Percentiles rank a stretch among this genome's conserved stretches.
These are phyloP conservation scores for Agonopterix alstromeriana DNA, from an alignment of 2,888 invertebrate genomes.

Conservation along the genomic window DNA sequence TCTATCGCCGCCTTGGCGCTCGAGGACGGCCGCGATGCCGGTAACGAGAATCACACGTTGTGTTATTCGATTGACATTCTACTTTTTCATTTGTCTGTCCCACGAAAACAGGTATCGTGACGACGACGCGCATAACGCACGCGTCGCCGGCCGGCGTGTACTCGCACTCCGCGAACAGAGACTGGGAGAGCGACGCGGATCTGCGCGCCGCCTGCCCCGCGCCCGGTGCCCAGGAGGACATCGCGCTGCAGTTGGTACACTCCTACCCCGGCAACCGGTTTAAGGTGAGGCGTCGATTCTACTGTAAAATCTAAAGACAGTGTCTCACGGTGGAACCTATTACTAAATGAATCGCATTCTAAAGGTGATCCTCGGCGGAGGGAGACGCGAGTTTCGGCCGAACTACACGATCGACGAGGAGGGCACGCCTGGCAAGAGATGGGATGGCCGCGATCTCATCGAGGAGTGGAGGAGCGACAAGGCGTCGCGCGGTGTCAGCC, in stretches of 20 bases:
- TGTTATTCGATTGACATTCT: background rate
- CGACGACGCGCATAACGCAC: conserved; percentile 86
- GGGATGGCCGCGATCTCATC: conserved; percentile 77
- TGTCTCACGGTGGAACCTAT: background rate
- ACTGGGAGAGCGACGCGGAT: conserved; percentile 83
- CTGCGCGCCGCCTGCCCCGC: conserved; percentile 62
- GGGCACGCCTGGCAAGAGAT: conserved; percentile 53
- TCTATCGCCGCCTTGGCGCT: conserved; percentile 83
- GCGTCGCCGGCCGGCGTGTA: conserved; percentile 82
- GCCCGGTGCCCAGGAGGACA: conserved; percentile 73
- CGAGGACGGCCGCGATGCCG: conserved; percentile 48
- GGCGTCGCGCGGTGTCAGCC: conserved; percentile 19
- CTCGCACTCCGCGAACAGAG: conserved; percentile 74
- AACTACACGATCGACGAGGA: conserved; percentile 56
- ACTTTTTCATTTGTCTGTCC: background rate
- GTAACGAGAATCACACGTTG: conserved; percentile 16
- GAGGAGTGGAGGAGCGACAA: conserved; percentile 72
- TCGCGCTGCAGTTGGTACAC: conserved; percentile 76
- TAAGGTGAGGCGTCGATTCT: conserved; percentile 54
- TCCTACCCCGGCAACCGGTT: conserved; percentile 74
- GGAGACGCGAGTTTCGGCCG: conserved; percentile 68
- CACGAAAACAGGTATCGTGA: conserved; percentile 76
- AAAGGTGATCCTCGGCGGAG: conserved; percentile 75
- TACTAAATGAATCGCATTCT: background rate
- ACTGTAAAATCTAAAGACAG: background rate